Evolutionary conservation across 2,113 vertebrate genomes (phyloP).

Genomic region (Gnathonemus echidnorhynchus): DNA sequence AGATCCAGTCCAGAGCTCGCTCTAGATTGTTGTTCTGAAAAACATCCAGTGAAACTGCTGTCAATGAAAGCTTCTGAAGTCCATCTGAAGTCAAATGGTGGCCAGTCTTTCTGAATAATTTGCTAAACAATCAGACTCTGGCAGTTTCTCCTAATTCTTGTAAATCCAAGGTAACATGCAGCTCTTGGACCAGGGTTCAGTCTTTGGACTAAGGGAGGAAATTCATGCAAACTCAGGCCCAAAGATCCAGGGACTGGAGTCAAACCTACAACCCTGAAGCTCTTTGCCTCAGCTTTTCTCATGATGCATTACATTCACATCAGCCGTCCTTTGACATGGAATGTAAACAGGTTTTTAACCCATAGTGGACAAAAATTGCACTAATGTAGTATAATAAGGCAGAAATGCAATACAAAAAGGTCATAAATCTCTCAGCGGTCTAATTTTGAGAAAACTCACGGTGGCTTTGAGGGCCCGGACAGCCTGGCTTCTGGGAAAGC

Average conservation of each 20-base stretch:
- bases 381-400: not conserved
- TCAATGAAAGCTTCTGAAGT: not conserved
- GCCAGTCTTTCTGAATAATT: not conserved
- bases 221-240: not conserved
- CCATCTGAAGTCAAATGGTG: not conserved
- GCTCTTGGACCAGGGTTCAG: not conserved
- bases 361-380: not conserved
- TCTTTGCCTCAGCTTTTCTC: not conserved
- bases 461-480: conserved; percentile 77
- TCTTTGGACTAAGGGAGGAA: too few species aligned
- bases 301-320: not conserved
- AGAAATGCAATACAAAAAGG: not conserved
- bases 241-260: not conserved
- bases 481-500: conserved; percentile 83
- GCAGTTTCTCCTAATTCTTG: not conserved
- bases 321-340: not conserved
- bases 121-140: not conserved
- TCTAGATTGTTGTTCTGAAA: conserved; percentile 89
- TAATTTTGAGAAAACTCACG: conserved; percentile 58
- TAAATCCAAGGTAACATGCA: not conserved
- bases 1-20: conserved; percentile 93
- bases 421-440: not conserved
- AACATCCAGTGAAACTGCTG: not conserved
- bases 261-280: not conserved
- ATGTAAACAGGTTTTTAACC: not conserved